phyloP scores from a whole-genome alignment of 2,113 vertebrate species.

The Serilophus lunatus region DNA sequence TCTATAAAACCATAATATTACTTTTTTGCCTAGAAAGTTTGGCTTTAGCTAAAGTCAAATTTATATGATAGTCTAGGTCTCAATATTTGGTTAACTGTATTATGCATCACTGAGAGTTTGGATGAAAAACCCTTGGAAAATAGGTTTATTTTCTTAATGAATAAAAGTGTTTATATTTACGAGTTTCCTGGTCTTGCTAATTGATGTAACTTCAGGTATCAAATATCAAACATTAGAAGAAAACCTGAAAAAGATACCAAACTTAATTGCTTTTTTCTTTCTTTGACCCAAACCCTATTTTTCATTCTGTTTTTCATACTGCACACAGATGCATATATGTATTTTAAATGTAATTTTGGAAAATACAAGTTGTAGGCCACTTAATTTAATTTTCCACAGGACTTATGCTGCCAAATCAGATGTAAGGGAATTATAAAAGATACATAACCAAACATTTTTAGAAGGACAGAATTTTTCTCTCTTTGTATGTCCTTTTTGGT shows the following conservation, averaged over 20 bases:
- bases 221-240: background rate
- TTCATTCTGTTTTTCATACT: background rate
- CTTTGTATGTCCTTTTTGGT: background rate
- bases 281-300: background rate
- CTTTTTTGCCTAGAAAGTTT: background rate
- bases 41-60: background rate
- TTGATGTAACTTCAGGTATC: background rate
- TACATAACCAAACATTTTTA: background rate
- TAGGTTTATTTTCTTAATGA: background rate
- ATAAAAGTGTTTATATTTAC: background rate
- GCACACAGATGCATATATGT: background rate
- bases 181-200: background rate
- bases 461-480: background rate
- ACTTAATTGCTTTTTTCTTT: background rate
- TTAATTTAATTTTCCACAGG: background rate
- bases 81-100: background rate
- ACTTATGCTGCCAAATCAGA: background rate
- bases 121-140: background rate
- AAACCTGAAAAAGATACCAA: background rate
- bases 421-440: background rate
- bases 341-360: background rate
- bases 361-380: background rate
- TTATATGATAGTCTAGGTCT: background rate
- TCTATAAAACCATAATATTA: background rate
- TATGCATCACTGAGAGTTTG: background rate